These are phyloP conservation scores for Atopsyche davidsoni DNA, from an alignment of 1,140 invertebrate species.

Conservation along the genomic window DNA sequence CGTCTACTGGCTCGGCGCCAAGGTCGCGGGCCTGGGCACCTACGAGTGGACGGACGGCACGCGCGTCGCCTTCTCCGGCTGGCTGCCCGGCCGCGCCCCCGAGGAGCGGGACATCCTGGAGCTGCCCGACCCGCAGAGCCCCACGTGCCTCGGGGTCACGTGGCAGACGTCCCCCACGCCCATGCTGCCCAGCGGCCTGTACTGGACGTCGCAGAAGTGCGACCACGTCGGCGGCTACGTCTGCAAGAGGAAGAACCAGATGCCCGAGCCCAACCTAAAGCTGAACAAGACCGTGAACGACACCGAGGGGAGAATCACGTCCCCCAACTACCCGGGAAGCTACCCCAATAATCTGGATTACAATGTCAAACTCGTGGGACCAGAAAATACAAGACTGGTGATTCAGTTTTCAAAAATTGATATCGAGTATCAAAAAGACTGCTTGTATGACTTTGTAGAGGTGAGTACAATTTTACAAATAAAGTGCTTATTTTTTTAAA, in stretches of 20 bases:
- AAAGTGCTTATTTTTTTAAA: no score
- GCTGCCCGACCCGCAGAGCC: constrained; percentile 34
- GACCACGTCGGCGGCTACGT: constrained; percentile 58
- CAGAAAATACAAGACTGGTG: constrained; percentile 55
- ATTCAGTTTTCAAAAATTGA: constrained; percentile 61
- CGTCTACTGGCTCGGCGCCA: constrained; percentile 61
- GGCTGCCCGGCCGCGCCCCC: constrained; percentile 48
- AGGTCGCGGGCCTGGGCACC: constrained; percentile 36
- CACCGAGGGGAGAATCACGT: constrained; percentile 46
- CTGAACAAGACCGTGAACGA: constrained; percentile 41
- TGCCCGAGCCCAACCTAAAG: constrained; percentile 34
- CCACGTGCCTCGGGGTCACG: constrained; percentile 51
- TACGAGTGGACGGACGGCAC: constrained; percentile 58
- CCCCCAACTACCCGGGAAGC: constrained; percentile 57
- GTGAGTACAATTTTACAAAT: constrained; percentile 32
- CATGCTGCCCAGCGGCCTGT: constrained; percentile 55
- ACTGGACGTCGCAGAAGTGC: constrained; percentile 56
- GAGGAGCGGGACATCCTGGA: constrained; percentile 37
- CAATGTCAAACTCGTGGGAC: constrained; percentile 53
- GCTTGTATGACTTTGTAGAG: constrained; percentile 70
- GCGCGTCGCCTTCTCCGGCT: constrained; percentile 51
- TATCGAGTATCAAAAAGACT: constrained; percentile 66
- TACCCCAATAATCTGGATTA: constrained; percentile 67
- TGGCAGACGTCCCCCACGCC: constrained; percentile 56
- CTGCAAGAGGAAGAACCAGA: constrained; percentile 45